Percentiles rank a stretch among this genome's conserved stretches.
These are phyloP conservation scores for Pterocles gutturalis DNA, from an alignment of 2,113 vertebrate genomes.

Conservation along the genomic window DNA sequence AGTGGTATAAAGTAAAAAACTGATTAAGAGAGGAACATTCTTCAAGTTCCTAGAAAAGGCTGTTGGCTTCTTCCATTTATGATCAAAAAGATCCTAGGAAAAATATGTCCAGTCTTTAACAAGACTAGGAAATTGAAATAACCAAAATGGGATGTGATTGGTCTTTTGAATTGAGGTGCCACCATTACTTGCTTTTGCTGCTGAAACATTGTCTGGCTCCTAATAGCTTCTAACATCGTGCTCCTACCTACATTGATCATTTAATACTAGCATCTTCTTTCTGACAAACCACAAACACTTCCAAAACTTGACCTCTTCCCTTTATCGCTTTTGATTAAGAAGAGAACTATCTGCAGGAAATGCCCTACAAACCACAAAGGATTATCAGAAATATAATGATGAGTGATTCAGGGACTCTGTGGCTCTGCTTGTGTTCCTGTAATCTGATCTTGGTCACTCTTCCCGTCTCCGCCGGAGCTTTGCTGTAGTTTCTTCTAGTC, in stretches of 20 bases:
- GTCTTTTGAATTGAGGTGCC: constrained; percentile 47
- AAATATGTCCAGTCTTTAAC: constrained; percentile 27
- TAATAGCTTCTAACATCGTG: constrained; percentile 55
- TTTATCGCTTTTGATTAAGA: constrained; percentile 63
- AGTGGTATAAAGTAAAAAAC: constrained; percentile 7
- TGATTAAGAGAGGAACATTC: constrained; percentile 34
- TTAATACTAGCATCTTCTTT: constrained; percentile 61
- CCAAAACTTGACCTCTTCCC: constrained; percentile 67
- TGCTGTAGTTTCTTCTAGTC: constrained; percentile 83
- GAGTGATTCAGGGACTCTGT: constrained; percentile 37
- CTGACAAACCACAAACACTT: constrained; percentile 66
- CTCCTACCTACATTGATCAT: constrained; percentile 58
- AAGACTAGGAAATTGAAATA: constrained; percentile 43
- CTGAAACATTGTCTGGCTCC: constrained; percentile 26
- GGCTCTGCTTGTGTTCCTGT: not conserved
- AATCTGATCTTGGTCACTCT: constrained; percentile 58
- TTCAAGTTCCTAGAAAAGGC: constrained; percentile 32
- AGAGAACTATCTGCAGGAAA: constrained; percentile 59
- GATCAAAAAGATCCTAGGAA: constrained; percentile 41
- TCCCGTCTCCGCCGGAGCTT: constrained; percentile 75
- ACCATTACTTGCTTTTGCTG: constrained; percentile 35
- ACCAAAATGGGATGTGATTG: constrained; percentile 52
- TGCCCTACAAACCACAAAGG: constrained; percentile 62
- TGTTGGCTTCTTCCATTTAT: constrained; percentile 45
- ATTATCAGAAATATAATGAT: constrained; percentile 67